Conservation (phyloP, 2,888 invertebrate species). For the Willowsia nigromaculata region DNA sequence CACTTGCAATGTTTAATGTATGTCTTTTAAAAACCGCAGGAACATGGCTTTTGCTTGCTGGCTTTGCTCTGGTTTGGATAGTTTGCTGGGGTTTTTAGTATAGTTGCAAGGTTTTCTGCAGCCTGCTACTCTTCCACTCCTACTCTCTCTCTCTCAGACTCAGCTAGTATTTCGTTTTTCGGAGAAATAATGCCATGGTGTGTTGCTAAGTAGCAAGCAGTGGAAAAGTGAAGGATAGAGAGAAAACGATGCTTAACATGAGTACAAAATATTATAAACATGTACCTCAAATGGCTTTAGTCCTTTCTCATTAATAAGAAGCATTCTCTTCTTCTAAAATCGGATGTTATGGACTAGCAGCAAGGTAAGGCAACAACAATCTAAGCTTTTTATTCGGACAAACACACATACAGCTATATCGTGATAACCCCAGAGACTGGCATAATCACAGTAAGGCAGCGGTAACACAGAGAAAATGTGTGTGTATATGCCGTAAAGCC, state of each 20-base stretch:
- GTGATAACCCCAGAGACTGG: background rate
- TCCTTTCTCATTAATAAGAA: slow-evolving; percentile 37
- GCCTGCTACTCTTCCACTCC: no score
- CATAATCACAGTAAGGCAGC: background rate
- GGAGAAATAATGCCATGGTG: no score
- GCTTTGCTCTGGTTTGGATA: background rate
- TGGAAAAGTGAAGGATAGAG: no score
- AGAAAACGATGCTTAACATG: no score
- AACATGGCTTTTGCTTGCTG: slow-evolving; percentile 42
- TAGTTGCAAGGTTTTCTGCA: background rate
- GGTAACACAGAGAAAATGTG: no score
- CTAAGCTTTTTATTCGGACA: background rate
- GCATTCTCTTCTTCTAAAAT: background rate
- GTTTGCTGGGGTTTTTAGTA: background rate
- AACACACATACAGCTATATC: background rate
- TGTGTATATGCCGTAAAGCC: no score
- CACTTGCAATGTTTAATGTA: slow-evolving; percentile 64
- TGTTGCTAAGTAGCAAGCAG: no score
- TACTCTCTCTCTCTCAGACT: no score
- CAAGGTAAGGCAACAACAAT: background rate
- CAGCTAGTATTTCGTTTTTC: no score
- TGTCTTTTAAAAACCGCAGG: slow-evolving; percentile 57
- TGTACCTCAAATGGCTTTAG: background rate
- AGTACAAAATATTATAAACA: background rate
- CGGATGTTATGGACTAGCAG: background rate